These are phyloP conservation scores for Boloria selene DNA, from an alignment of 2,888 invertebrate species.

Conservation along the genomic window DNA sequence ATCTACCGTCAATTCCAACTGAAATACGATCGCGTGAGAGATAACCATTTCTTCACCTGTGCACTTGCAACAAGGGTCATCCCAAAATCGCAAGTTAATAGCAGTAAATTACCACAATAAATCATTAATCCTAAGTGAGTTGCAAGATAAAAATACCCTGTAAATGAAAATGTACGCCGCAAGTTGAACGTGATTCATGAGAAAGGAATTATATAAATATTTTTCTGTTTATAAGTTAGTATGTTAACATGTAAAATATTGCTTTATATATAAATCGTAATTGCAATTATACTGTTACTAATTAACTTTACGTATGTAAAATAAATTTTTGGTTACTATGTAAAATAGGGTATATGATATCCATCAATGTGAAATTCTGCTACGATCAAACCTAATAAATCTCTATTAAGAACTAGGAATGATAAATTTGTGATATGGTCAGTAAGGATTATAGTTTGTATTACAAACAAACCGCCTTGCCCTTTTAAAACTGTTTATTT, in stretches of 20 bases:
- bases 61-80: slow-evolving; percentile 64
- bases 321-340: too few relatives aligned
- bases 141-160: slow-evolving; percentile 26
- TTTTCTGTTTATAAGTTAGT: not conserved
- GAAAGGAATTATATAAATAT: not conserved
- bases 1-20: slow-evolving; percentile 48
- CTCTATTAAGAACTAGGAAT: too few relatives aligned
- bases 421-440: too few relatives aligned
- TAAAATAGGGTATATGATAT: too few relatives aligned
- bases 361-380: too few relatives aligned
- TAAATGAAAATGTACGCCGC: not conserved
- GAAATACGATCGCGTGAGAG: slow-evolving; percentile 71
- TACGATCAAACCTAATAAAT: too few relatives aligned
- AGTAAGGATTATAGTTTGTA: too few relatives aligned
- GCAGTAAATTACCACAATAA: slow-evolving; percentile 60
- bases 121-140: slow-evolving; percentile 54
- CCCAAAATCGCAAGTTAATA: slow-evolving; percentile 74
- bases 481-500: not conserved
- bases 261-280: too few relatives aligned
- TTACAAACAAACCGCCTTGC: too few relatives aligned
- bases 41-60: slow-evolving; percentile 56
- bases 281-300: too few relatives aligned
- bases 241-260: too few relatives aligned
- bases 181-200: not conserved
- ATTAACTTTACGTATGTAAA: too few relatives aligned